Conservation (phyloP, 2,797 vertebrate species). For the Xenentodon cancila region DNA sequence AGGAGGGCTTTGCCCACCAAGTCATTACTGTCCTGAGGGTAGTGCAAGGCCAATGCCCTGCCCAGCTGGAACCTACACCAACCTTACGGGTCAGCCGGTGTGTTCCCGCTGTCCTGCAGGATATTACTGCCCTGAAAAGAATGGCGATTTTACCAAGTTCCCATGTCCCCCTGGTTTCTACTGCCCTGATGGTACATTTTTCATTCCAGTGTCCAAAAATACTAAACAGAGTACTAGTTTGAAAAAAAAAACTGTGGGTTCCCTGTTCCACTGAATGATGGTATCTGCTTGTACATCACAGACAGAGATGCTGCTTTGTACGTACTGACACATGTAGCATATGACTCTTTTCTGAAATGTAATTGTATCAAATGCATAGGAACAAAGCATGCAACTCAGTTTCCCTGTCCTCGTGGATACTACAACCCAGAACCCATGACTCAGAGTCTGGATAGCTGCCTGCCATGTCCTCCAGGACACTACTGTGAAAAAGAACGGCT, state of each 20-base stretch:
- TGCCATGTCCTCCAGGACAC: slow-evolving; percentile 92
- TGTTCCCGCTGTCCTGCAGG: slow-evolving; percentile 89
- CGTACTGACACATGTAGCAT: not conserved
- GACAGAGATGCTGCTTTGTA: not conserved
- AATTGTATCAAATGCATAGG: slow-evolving; percentile 73
- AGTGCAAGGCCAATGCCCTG: slow-evolving; percentile 83
- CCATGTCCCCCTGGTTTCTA: slow-evolving; percentile 92
- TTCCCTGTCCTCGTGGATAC: slow-evolving; percentile 94
- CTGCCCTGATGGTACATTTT: slow-evolving; percentile 86
- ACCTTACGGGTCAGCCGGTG: slow-evolving; percentile 83
- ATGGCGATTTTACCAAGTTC: slow-evolving; percentile 80
- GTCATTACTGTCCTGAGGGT: slow-evolving; percentile 89
- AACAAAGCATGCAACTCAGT: slow-evolving; percentile 88
- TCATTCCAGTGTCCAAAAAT: not conserved
- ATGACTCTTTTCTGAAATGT: slow-evolving; percentile 1
- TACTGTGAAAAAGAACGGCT: slow-evolving; percentile 92
- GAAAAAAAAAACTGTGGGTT: not conserved
- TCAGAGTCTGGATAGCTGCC: slow-evolving; percentile 94
- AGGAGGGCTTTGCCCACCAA: slow-evolving; percentile 85
- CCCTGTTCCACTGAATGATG: slow-evolving; percentile 1
- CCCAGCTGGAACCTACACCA: slow-evolving; percentile 87
- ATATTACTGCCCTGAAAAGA: slow-evolving; percentile 90
- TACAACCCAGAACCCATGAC: slow-evolving; percentile 94
- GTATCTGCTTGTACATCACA: slow-evolving; percentile 3
- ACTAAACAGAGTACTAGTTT: not conserved